phyloP scores from a whole-genome alignment of 1,140 invertebrate genomes.

The Listronotus bonariensis region DNA sequence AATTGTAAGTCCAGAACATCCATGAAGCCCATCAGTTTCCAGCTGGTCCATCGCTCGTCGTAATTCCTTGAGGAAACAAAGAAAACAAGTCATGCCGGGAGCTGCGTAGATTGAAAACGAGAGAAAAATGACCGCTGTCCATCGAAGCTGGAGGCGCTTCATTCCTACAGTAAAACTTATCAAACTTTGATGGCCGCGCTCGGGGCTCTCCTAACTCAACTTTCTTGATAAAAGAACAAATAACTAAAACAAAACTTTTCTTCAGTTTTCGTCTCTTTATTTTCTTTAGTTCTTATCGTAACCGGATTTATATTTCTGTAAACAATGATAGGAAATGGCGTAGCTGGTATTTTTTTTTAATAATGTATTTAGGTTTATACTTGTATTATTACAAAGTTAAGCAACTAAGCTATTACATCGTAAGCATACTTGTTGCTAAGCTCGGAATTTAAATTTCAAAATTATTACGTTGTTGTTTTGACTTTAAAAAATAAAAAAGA shows the following conservation, averaged over 20 bases:
- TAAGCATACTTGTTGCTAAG: no score
- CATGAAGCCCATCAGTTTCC: constrained; percentile 30
- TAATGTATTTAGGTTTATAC: no score
- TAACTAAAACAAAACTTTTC: constrained; percentile 52
- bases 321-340: constrained; percentile 5
- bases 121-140: constrained; percentile 61
- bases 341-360: no score
- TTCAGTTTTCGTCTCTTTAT: constrained; percentile 26
- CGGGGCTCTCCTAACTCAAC: constrained; percentile 47
- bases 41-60: constrained; percentile 22
- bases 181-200: constrained; percentile 55
- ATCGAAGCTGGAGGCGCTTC: constrained; percentile 45
- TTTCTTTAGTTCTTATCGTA: constrained; percentile 13
- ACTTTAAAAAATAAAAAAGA: no score
- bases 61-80: constrained; percentile 38
- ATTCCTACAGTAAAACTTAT: constrained; percentile 53
- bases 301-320: constrained; percentile 25
- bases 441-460: no score
- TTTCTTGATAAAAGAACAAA: constrained; percentile 56
- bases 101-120: constrained; percentile 58
- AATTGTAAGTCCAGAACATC: constrained; percentile 21
- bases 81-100: constrained; percentile 21
- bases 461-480: no score
- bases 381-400: no score
- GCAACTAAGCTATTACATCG: no score